Base-by-base conservation (phyloP, 2,888 invertebrate genomes). In the Octodonta nipae region DNA sequence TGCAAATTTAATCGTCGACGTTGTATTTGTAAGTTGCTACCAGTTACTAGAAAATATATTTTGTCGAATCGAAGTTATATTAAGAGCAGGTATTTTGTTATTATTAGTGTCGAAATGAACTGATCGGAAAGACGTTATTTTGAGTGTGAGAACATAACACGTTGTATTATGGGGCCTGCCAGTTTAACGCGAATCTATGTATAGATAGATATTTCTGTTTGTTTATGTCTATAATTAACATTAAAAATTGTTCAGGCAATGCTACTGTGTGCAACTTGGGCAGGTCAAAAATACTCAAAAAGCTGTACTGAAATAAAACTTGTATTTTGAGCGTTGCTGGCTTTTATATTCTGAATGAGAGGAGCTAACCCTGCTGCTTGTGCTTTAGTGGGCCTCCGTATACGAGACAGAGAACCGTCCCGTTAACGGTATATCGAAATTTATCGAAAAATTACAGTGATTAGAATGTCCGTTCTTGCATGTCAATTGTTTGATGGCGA, bases 211-310 rank as follows among this genome's bases (percentile, higher is more conserved):
- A 63, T 64, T 63, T 61, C 55, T 56, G 62, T 61, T 61, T 63
- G 64, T 64, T 64, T 63, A 64, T 62, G 62, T 63, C 63, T 64
- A 63, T 62, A 63, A 62, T 64, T 63, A 64, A 63, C 63, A 61
- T 61, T 63, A 61, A 61, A 61, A 61, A 58, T 61, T 59, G 58
- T 60, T 59, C 57, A 56, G 57, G 59, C 57, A 58, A 56, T 56
- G 54, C 56, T n/a, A n/a, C n/a, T 55, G 56, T 55, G 54, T 58
- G 59, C 56, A 55, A 63, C 61, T 63, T 63, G 59, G 62, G 59
- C 60, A 61, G 62, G 61, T 64, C 65, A 60, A 64, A 65, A 66
- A 66, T 65, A 64, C 63, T 60, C 61, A 61, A 63, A 63, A 63
- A 62, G 62, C 61, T 56, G 57, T 61, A 63, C 63, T 64, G 63